phyloP scores from a whole-genome alignment of 2,888 invertebrate genomes.

The Linyphia triangularis region DNA sequence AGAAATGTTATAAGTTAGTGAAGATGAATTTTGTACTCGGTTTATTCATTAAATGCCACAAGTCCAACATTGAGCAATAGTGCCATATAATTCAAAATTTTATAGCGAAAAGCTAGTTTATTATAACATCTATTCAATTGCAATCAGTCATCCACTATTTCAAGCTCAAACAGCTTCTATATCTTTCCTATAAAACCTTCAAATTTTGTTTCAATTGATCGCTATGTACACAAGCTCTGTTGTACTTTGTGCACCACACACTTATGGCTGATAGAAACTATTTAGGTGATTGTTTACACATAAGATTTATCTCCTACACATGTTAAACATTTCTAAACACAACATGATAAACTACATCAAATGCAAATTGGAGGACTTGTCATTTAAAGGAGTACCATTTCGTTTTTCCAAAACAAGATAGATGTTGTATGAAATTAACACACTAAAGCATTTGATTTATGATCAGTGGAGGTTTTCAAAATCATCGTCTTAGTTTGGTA shows the following conservation, averaged over 20 bases:
- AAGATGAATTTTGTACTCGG: not conserved
- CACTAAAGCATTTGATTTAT: too few species aligned
- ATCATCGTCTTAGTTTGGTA: too few species aligned
- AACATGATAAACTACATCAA: not conserved
- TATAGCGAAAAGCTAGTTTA: not conserved
- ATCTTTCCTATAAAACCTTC: conserved; percentile 31
- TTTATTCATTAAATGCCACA: not conserved
- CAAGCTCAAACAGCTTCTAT: conserved; percentile 12
- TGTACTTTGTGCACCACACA: conserved; percentile 70
- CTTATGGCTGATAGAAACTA: conserved; percentile 36
- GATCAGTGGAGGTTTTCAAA: too few species aligned
- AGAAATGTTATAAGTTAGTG: too few species aligned
- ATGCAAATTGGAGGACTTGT: too few species aligned
- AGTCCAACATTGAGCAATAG: not conserved
- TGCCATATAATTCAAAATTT: not conserved
- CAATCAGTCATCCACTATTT: not conserved
- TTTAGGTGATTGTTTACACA: conserved; percentile 13
- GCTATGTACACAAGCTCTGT: conserved; percentile 74
- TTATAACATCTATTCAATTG: not conserved
- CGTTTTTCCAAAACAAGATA: too few species aligned
- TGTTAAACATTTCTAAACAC: not conserved
- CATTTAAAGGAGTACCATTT: too few species aligned
- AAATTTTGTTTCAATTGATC: conserved; percentile 26
- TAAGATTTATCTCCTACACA: not conserved
- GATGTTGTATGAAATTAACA: too few species aligned